Evolutionary conservation across 2,888 invertebrate species (phyloP).

Genomic region (Habrosyne pyritoides): DNA sequence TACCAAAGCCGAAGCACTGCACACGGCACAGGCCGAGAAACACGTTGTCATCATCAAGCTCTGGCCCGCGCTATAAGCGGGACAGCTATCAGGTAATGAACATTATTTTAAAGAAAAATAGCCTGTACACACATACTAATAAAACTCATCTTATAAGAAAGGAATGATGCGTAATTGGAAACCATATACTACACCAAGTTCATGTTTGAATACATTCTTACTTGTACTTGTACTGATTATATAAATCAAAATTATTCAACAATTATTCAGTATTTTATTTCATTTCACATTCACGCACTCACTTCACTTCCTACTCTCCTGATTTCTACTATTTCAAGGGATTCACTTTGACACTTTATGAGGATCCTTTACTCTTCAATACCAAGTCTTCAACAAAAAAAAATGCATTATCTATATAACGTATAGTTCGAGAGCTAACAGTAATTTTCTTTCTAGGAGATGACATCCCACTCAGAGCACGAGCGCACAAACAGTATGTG

Average conservation of each 20-base stretch:
- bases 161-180: background rate
- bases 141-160: background rate
- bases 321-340: background rate
- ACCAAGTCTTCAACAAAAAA: background rate
- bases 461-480: constrained; percentile 84
- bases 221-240: background rate
- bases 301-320: background rate
- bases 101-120: background rate
- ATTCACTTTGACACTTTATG: background rate
- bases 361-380: background rate
- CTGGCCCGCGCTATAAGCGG: constrained; percentile 80
- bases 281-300: background rate
- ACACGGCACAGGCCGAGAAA: constrained; percentile 66
- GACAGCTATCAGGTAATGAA: constrained; percentile 78
- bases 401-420: background rate
- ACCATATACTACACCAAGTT: too few relatives aligned
- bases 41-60: constrained; percentile 72
- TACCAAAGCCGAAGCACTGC: constrained; percentile 64
- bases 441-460: constrained; percentile 63
- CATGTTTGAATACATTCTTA: background rate
- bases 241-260: background rate
- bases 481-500: constrained; percentile 87
- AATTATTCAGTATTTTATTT: background rate
- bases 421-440: background rate
- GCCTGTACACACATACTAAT: background rate